Evolutionary conservation across 2,797 vertebrate species (phyloP).

Genomic region (Crypturellus tataupa): DNA sequence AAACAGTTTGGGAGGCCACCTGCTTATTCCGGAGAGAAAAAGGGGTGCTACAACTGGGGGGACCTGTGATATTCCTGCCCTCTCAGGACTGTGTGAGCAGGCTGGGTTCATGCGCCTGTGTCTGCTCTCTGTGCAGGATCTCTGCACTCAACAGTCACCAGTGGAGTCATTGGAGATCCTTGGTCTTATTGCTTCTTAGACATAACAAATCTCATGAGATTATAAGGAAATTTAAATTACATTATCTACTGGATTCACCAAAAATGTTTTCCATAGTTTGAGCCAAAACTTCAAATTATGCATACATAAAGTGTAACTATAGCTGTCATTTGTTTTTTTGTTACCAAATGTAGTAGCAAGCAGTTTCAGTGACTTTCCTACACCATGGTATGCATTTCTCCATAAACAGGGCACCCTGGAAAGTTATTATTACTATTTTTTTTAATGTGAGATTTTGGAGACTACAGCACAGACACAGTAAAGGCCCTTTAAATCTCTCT

Average conservation of each 20-base stretch:
- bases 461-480: background rate
- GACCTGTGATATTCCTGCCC: background rate
- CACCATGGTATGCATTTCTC: background rate
- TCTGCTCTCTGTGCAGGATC: background rate
- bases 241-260: background rate
- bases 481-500: slow-evolving; percentile 24
- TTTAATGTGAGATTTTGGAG: background rate
- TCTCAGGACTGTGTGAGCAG: accelerated
- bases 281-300: background rate
- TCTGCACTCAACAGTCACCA: background rate
- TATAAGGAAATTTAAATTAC: background rate
- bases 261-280: background rate
- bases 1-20: background rate
- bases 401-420: background rate
- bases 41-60: background rate
- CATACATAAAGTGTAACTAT: background rate
- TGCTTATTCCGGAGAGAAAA: background rate
- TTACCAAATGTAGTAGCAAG: background rate
- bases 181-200: background rate
- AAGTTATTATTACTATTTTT: background rate
- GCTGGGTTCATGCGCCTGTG: background rate
- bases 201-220: background rate
- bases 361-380: background rate
- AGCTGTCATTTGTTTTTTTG: background rate
- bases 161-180: background rate